Evolutionary conservation across 2,888 invertebrate species (phyloP).

Genomic region (Deroplatys truncata): DNA sequence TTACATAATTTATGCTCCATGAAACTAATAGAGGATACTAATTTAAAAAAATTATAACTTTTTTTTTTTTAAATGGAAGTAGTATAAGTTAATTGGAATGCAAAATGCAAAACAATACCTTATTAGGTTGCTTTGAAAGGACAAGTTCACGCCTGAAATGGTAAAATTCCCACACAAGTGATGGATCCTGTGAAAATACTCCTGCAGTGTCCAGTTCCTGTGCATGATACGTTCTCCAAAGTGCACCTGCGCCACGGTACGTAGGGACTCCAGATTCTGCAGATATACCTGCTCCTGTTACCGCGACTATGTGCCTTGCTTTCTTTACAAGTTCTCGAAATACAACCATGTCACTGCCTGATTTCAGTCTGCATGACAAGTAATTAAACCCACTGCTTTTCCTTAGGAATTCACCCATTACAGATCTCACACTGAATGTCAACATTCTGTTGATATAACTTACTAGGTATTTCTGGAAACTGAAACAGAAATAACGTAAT

Average conservation of each 20-base stretch:
- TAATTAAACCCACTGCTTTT: background rate
- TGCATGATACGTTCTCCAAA: conserved; percentile 74
- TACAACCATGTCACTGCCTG: conserved; percentile 42
- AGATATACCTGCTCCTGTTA: conserved; percentile 77
- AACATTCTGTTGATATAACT: background rate
- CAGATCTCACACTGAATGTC: background rate
- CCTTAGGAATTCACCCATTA: background rate
- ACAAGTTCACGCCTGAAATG: conserved; percentile 77
- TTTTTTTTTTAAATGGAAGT: too few relatives aligned
- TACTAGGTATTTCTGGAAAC: too few relatives aligned
- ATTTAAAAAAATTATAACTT: too few relatives aligned
- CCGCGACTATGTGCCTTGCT: conserved; percentile 61
- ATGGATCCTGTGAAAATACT: conserved; percentile 68
- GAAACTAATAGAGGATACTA: too few relatives aligned
- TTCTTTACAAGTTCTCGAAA: conserved; percentile 57
- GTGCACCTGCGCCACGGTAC: conserved; percentile 76
- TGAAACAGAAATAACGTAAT: too few relatives aligned
- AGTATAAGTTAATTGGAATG: too few relatives aligned
- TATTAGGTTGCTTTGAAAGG: conserved; percentile 64
- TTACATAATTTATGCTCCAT: too few relatives aligned
- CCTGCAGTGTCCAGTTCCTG: conserved; percentile 63
- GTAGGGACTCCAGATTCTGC: conserved; percentile 86
- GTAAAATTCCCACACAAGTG: conserved; percentile 88
- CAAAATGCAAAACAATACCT: conserved; percentile 46
- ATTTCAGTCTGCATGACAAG: conserved; percentile 27